phyloP scores from a whole-genome alignment of 2,797 vertebrate genomes.

The Ammospiza maritima region DNA sequence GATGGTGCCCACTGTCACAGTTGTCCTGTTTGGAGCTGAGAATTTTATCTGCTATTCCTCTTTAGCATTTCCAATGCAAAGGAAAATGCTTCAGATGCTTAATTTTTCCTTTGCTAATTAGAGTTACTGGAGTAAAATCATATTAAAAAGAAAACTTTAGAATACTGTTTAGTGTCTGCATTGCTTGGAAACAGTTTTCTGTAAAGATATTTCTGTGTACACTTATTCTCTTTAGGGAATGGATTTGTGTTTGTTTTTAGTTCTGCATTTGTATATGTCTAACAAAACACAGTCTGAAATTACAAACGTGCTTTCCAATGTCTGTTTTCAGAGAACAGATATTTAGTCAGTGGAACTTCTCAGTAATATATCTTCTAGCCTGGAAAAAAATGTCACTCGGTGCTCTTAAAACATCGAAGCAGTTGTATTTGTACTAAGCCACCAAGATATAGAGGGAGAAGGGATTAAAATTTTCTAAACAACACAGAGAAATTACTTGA shows the following conservation, averaged over 20 bases:
- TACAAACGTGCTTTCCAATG: not conserved
- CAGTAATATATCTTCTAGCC: not conserved
- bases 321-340: not conserved
- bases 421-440: not conserved
- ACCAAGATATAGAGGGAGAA: not conserved
- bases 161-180: not conserved
- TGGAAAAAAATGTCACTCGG: not conserved
- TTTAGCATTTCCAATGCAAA: not conserved
- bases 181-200: not conserved
- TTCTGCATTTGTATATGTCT: slow-evolving; percentile 16
- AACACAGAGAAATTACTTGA: not conserved
- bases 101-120: not conserved
- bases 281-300: slow-evolving; percentile 15
- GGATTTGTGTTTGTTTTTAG: not conserved
- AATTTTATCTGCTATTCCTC: not conserved
- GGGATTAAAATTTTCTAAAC: not conserved
- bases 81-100: not conserved
- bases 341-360: not conserved
- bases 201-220: not conserved
- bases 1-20: not conserved
- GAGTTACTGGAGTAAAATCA: not conserved
- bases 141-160: not conserved
- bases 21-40: not conserved
- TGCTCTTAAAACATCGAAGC: not conserved
- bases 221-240: not conserved